Conservation (phyloP, 2,888 invertebrate species). For the Ectemnius lituratus region DNA sequence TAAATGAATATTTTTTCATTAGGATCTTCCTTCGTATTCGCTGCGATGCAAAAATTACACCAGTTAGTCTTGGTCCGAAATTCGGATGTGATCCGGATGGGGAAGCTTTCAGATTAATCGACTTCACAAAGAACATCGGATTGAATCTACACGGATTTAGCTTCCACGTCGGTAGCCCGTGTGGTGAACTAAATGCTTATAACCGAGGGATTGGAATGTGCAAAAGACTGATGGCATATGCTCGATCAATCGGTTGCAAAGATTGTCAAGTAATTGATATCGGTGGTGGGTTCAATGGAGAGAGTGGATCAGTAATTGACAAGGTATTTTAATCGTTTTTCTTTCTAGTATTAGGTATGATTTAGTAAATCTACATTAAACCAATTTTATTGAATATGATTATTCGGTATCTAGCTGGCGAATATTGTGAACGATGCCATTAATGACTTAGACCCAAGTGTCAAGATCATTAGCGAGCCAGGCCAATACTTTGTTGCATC, state of each 20-base stretch:
- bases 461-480: constrained; percentile 81
- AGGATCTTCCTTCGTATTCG: constrained; percentile 71
- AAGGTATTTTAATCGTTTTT: constrained; percentile 21
- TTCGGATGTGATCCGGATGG: constrained; percentile 70
- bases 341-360: neutral
- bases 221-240: constrained; percentile 79
- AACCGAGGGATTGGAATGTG: constrained; percentile 79
- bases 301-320: constrained; percentile 62
- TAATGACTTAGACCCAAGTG: constrained; percentile 73
- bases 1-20: neutral
- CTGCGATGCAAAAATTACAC: constrained; percentile 60
- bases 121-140: constrained; percentile 61
- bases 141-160: constrained; percentile 72
- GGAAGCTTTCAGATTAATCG: constrained; percentile 66
- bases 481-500: constrained; percentile 83
- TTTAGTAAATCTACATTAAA: no score
- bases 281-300: constrained; percentile 82
- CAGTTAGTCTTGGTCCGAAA: constrained; percentile 64
- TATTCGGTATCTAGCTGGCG: constrained; percentile 69
- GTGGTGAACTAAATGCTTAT: constrained; percentile 78
- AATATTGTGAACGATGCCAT: constrained; percentile 79
- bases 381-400: constrained; percentile 13
- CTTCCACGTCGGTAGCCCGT: constrained; percentile 72
- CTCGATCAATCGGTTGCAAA: constrained; percentile 78
- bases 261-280: constrained; percentile 80